phyloP scores from a whole-genome alignment of 2,797 vertebrate genomes.

The Alcedo quadribrachys region DNA sequence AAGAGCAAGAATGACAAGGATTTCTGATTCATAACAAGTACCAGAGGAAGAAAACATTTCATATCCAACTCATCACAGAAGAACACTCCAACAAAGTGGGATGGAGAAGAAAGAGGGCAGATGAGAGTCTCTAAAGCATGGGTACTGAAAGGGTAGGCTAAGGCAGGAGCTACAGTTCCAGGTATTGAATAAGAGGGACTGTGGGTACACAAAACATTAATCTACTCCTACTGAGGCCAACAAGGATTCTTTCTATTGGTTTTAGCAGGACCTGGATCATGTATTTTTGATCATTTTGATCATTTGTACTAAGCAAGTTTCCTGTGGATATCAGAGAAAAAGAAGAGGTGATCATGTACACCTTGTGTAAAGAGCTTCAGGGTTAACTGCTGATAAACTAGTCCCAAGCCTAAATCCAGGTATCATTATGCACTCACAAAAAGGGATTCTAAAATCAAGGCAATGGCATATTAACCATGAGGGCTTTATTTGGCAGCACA shows the following conservation, averaged over 20 bases:
- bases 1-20: rapidly evolving
- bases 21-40: neutral
- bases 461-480: neutral
- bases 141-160: neutral
- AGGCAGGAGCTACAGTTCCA: neutral
- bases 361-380: neutral
- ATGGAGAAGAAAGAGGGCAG: neutral
- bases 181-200: neutral
- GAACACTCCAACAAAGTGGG: neutral
- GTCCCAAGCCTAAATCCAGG: neutral
- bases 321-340: neutral
- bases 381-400: neutral
- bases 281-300: neutral
- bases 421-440: neutral
- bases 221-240: neutral
- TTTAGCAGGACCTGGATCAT: neutral
- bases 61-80: neutral
- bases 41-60: neutral
- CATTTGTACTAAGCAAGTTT: neutral
- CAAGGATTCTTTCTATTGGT: neutral
- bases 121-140: neutral
- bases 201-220: rapidly evolving
- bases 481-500: neutral
- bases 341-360: neutral
- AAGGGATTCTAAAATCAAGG: neutral